Evolutionary conservation across 2,797 vertebrate genomes (phyloP), one percentile per base, ranked within the genome.

Genomic region (Takifugu ocellatus): DNA sequence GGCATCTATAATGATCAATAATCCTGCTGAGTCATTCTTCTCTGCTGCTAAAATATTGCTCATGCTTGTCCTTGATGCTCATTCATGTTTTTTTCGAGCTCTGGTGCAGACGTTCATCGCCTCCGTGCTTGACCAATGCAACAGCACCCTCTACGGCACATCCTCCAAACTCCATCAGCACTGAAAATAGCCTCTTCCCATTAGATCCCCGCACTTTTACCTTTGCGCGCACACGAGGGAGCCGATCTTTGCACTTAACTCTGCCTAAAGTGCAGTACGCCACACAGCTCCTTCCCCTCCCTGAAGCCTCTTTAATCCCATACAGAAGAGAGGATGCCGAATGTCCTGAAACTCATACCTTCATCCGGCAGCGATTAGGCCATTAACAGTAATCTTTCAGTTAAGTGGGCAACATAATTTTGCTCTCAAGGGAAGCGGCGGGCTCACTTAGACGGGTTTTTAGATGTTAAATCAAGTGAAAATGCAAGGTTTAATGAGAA

Each of bases 81-180:
- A 54, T 49, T 65, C 62, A 77, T 78, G 71, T 68, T 74, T 54
- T 7, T 56, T 47, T 59, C 42, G 66, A 72, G 42, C 25, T 61
- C 71, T 73, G 55, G 65, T 70, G 74, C 55, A 61, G 54, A 45
- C 61, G 59, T 82, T 76, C 54, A 74, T 84, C 74, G 70, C 60
- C 24, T 72, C 56, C 31, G 49, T 26, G 63, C 75, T 78, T 79
- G 63, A 84, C 79, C 81, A 72, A 87, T 77, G 75, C 79, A 86
- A 83, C 66, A 84, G 81, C 81, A 60, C 78, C 82, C 78, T 82
- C 80, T 81, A 68, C 0, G 33, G 79, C 63, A 65, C 68, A 70
- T 56, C 61, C 47, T 72, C 51, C 44, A 67, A 66, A 72, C 49
- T 69, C 72, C 70, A 65, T 67, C 75, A 69, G 55, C 47, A 48